Percentiles rank a stretch among this genome's conserved stretches.
These are phyloP conservation scores for Hipparchia semele DNA, from an alignment of 2,888 invertebrate genomes.

Conservation along the genomic window DNA sequence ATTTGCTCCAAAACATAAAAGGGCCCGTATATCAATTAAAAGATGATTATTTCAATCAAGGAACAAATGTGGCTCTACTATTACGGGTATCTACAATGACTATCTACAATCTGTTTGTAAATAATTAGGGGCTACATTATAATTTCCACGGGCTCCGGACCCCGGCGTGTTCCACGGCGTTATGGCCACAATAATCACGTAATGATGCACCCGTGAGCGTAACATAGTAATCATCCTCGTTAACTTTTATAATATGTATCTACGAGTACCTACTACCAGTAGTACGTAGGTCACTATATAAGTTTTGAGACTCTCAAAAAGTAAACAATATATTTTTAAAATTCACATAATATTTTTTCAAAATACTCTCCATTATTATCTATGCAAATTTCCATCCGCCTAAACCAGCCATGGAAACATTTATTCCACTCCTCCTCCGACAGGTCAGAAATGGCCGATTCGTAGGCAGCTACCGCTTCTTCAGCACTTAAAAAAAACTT, in stretches of 20 bases:
- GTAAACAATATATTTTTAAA: too few species aligned
- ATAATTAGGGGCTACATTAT: slow-evolving; percentile 25
- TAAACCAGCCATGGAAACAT: too few species aligned
- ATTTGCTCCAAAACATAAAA: neutral
- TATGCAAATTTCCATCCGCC: too few species aligned
- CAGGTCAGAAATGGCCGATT: too few species aligned
- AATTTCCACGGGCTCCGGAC: slow-evolving; percentile 17
- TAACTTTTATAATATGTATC: neutral
- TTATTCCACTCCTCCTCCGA: too few species aligned
- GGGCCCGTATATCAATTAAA: slow-evolving; percentile 22
- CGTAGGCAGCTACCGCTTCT: too few species aligned
- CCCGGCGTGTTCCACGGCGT: slow-evolving; percentile 12
- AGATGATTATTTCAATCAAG: slow-evolving; percentile 22
- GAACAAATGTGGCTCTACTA: slow-evolving; percentile 32
- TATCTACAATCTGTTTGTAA: slow-evolving; percentile 30
- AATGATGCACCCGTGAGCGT: slow-evolving; percentile 25
- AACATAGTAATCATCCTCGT: slow-evolving; percentile 18
- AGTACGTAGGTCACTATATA: too few species aligned
- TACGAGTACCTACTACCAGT: too few species aligned
- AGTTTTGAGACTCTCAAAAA: too few species aligned
- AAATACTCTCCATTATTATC: too few species aligned
- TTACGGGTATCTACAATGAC: slow-evolving; percentile 15
- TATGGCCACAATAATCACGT: slow-evolving; percentile 25
- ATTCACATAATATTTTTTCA: too few species aligned
- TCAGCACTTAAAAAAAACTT: too few species aligned